Percentiles rank a stretch among this genome's conserved stretches.
Evolutionary conservation across 1,140 invertebrate species (phyloP).

Genomic region (Tetranychus urticae): DNA sequence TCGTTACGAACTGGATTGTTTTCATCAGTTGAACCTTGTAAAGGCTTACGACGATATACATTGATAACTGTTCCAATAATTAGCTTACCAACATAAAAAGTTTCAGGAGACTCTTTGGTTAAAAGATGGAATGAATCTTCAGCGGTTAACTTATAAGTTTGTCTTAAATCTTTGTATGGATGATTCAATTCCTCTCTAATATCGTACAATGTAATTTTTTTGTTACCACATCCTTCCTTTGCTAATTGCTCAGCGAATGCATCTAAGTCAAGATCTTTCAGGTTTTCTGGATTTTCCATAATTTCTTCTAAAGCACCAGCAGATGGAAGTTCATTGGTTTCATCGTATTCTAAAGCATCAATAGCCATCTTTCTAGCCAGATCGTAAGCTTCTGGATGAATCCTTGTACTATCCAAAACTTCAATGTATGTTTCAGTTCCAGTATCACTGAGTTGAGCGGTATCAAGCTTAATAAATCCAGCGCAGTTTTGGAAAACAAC

Average conservation of each 20-base stretch:
- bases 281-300: slow-evolving; percentile 69
- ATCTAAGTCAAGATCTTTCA: slow-evolving; percentile 92
- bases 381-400: slow-evolving; percentile 97
- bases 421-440: slow-evolving; percentile 82
- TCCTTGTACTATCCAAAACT: slow-evolving; percentile 85
- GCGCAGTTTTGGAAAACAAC: slow-evolving; percentile 98
- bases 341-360: slow-evolving; percentile 92
- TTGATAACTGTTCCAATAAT: slow-evolving; percentile 22
- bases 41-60: slow-evolving; percentile 54
- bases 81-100: slow-evolving; percentile 61
- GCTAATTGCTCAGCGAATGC: slow-evolving; percentile 86
- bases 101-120: slow-evolving; percentile 85
- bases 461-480: slow-evolving; percentile 97
- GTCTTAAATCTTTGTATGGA: slow-evolving; percentile 78
- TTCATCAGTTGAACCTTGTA: slow-evolving; percentile 74
- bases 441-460: slow-evolving; percentile 60
- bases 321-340: slow-evolving; percentile 64
- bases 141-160: slow-evolving; percentile 44
- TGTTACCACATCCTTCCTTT: slow-evolving; percentile 83
- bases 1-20: slow-evolving; percentile 83
- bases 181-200: slow-evolving; percentile 85
- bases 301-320: slow-evolving; percentile 92
- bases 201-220: slow-evolving; percentile 89
- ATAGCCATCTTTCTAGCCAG: slow-evolving; percentile 99
- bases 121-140: slow-evolving; percentile 83